A percentile compares a stretch with the other conserved stretches of the same genome.
phyloP scores from a whole-genome alignment of 2,113 vertebrate genomes.

The Brachyhypopomus gauderio region DNA sequence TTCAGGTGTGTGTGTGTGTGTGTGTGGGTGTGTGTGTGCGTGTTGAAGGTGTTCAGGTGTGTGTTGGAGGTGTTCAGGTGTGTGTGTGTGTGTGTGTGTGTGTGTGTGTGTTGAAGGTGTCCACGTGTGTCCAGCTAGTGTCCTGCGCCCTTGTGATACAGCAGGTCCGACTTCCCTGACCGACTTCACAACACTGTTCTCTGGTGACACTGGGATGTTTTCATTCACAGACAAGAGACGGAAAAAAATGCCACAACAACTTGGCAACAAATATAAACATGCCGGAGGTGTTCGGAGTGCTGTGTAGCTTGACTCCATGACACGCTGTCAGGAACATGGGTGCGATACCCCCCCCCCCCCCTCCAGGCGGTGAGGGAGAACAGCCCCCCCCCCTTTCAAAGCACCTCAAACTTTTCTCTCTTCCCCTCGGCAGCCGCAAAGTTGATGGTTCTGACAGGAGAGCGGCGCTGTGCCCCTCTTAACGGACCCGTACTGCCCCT shows the following conservation, averaged over 20 bases:
- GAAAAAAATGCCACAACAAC: conserved; percentile 60
- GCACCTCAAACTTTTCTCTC: conserved; percentile 25
- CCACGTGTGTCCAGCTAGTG: neutral
- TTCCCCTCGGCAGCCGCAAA: conserved; percentile 22
- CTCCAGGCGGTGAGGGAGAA: neutral
- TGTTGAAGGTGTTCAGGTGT: too few relatives aligned
- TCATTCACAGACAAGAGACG: conserved; percentile 71
- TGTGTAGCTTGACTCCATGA: conserved; percentile 73
- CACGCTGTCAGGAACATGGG: conserved; percentile 77
- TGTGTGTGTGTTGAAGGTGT: neutral
- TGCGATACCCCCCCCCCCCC: conserved; percentile 51
- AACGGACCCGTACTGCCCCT: conserved; percentile 37
- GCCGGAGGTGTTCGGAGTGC: conserved; percentile 66
- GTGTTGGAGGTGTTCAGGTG: too few relatives aligned
- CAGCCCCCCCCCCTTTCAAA: conserved; percentile 14
- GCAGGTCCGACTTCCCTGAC: conserved; percentile 42
- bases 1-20: too few relatives aligned
- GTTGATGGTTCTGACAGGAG: conserved; percentile 51
- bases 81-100: too few relatives aligned
- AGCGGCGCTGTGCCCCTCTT: conserved; percentile 37
- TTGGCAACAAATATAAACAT: conserved; percentile 82
- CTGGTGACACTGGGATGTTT: conserved; percentile 75
- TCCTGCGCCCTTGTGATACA: conserved; percentile 2
- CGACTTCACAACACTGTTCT: conserved; percentile 24
- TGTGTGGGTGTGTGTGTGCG: too few relatives aligned